Conservation (phyloP, 2,888 invertebrate species). For the Hydropsyche betteni region DNA sequence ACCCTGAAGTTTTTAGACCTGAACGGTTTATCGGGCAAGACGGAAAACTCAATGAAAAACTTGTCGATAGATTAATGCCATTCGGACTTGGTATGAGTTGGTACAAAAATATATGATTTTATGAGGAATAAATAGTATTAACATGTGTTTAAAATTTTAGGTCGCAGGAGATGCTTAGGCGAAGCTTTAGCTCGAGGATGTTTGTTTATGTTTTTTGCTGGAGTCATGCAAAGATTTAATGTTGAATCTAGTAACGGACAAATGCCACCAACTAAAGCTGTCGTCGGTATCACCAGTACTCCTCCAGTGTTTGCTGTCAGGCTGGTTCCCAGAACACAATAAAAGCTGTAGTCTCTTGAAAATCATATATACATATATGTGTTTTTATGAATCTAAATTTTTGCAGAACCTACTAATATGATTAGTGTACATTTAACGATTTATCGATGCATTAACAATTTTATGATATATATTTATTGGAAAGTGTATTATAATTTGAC, state of each 20-base stretch:
- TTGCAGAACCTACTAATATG: too few species aligned
- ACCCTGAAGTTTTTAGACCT: constrained; percentile 71
- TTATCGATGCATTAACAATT: too few species aligned
- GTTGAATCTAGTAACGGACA: constrained; percentile 60
- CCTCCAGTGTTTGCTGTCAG: constrained; percentile 63
- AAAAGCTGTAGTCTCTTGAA: neutral
- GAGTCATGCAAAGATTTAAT: constrained; percentile 67
- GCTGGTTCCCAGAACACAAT: constrained; percentile 47
- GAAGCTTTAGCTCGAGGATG: constrained; percentile 70
- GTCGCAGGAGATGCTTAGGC: constrained; percentile 72
- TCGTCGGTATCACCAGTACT: constrained; percentile 66
- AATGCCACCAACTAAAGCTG: constrained; percentile 59
- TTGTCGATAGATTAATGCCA: constrained; percentile 56
- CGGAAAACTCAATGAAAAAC: constrained; percentile 54
- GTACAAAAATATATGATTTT: neutral
- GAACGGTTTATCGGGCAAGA: constrained; percentile 67
- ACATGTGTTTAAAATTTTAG: constrained; percentile 55
- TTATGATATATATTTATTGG: too few species aligned
- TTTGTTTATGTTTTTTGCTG: constrained; percentile 69
- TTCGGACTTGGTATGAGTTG: constrained; percentile 58
- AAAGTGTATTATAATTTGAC: too few species aligned
- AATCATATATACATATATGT: too few species aligned
- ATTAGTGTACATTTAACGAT: too few species aligned
- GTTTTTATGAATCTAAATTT: too few species aligned
- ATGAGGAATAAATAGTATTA: neutral